Percentiles rank a stretch among this genome's conserved stretches.
Conservation (phyloP, 2,888 invertebrate species). For the Caenorhabditis macrosperma region DNA sequence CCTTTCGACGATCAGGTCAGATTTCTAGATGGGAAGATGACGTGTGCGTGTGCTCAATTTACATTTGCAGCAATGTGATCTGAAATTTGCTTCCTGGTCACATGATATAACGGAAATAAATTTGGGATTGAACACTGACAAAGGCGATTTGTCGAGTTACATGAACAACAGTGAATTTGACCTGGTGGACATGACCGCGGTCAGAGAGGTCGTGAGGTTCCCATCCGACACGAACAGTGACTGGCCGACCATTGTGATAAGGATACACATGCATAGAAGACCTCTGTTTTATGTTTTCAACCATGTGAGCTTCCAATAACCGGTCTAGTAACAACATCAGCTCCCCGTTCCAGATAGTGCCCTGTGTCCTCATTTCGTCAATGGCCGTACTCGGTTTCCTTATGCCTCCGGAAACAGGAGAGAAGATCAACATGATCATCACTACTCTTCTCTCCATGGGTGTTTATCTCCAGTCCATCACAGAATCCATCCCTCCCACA, state of each 20-base stretch:
- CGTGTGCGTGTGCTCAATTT: too few relatives aligned
- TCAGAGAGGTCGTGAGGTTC: constrained; percentile 72
- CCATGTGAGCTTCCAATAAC: constrained; percentile 75
- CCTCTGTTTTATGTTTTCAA: constrained; percentile 83
- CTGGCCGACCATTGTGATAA: constrained; percentile 83
- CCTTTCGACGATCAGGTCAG: constrained; percentile 83
- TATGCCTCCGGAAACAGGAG: constrained; percentile 83
- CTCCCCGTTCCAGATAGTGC: constrained; percentile 82
- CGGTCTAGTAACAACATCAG: too few relatives aligned
- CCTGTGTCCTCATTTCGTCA: constrained; percentile 83
- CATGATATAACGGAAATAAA: constrained; percentile 83
- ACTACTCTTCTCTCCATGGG: constrained; percentile 84
- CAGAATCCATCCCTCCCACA: constrained; percentile 84
- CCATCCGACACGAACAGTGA: constrained; percentile 79
- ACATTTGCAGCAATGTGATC: constrained; percentile 82
- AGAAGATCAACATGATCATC: constrained; percentile 82
- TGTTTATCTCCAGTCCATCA: constrained; percentile 83
- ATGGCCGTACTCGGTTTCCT: constrained; percentile 84
- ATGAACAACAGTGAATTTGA: constrained; percentile 94
- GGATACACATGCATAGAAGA: constrained; percentile 82
- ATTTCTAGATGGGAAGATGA: neutral
- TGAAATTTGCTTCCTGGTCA: constrained; percentile 84
- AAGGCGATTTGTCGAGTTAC: constrained; percentile 90
- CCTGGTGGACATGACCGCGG: constrained; percentile 83
- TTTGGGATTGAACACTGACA: constrained; percentile 86